Base-by-base conservation (phyloP, 2,888 invertebrate species). In the Theretra japonica region DNA sequence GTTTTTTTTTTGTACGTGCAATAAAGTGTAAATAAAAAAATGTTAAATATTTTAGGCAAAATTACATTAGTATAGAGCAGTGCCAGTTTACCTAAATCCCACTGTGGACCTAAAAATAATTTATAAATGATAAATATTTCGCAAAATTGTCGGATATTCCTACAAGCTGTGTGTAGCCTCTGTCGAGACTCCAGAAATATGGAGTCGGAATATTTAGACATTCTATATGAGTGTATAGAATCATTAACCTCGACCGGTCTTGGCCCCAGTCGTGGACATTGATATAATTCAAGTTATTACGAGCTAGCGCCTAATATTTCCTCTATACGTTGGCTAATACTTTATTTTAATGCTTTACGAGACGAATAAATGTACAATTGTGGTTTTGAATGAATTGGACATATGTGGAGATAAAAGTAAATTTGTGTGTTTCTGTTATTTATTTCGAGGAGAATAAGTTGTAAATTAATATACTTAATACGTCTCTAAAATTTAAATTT, bases 201-300 rank as follows among this genome's bases (percentile, higher is more conserved):
- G 68, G 73, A 58, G 71, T 70, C 58, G 58, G 70, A 68, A 71
- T 71, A 58, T 71, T 71, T 71, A 69, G 57, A 59, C 73, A 70
- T 72, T 71, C 68, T 59, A 70, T 48, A 68, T 62, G 33, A 70
- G 33, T 65, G 58, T 68, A 57, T 30, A 21, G 53, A 33, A 50
- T 59, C 65, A 72, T 41, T 56, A 65, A 69, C 70, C 58, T 72
- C 70, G 73, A 75, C 59, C 56, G 57, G 69, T 75, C 62, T 72
- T 72, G 73, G 70, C 28, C 69, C 69, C 65, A 70, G 72, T 62
- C 21, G 48, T 69, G 56, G 58, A 62, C 50, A 50, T 65, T 70
- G 65, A 62, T 28, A 50, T 70, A 62, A 70, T 65, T 65, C 33
- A 70, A 62, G 56, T 56, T 23, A 70, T 30, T 60, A 60, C 30